Evolutionary conservation across 2,888 invertebrate genomes (phyloP).

Genomic region (Dioctria linearis): DNA sequence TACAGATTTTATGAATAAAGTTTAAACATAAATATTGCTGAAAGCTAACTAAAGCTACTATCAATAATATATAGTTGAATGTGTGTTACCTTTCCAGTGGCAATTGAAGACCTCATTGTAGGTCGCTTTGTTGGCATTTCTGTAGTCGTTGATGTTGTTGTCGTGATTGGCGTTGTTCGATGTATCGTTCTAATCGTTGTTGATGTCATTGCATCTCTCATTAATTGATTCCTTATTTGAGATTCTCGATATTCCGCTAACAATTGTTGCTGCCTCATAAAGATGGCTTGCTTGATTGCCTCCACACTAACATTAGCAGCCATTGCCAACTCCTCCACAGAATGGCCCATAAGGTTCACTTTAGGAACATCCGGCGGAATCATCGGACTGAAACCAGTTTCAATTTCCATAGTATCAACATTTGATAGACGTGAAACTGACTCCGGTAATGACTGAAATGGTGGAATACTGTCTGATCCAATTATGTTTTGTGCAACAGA

Average conservation of each 20-base stretch:
- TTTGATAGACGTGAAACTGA: slow-evolving; percentile 75
- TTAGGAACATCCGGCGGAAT: slow-evolving; percentile 62
- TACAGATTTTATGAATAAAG: too few relatives aligned
- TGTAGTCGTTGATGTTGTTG: slow-evolving; percentile 68
- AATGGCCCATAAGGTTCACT: slow-evolving; percentile 70
- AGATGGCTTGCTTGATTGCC: slow-evolving; percentile 82
- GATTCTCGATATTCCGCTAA: slow-evolving; percentile 73
- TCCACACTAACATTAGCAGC: slow-evolving; percentile 86
- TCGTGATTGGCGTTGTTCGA: slow-evolving; percentile 74
- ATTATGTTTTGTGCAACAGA: slow-evolving; percentile 68
- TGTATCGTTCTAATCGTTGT: slow-evolving; percentile 73
- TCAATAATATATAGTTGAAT: neutral
- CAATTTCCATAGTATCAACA: slow-evolving; percentile 65
- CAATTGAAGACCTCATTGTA: slow-evolving; percentile 62
- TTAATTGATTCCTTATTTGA: slow-evolving; percentile 62
- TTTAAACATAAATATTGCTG: too few relatives aligned
- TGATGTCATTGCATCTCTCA: slow-evolving; percentile 71
- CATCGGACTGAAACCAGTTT: slow-evolving; percentile 61
- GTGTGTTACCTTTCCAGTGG: slow-evolving; percentile 61
- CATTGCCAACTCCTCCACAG: slow-evolving; percentile 74
- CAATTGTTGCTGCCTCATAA: slow-evolving; percentile 80
- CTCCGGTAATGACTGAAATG: slow-evolving; percentile 73
- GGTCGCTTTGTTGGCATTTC: slow-evolving; percentile 64
- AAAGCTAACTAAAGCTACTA: too few relatives aligned
- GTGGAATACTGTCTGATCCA: slow-evolving; percentile 68